Evolutionary conservation across 2,888 invertebrate genomes (phyloP).

Genomic region (Hydroisotoma schaefferi): DNA sequence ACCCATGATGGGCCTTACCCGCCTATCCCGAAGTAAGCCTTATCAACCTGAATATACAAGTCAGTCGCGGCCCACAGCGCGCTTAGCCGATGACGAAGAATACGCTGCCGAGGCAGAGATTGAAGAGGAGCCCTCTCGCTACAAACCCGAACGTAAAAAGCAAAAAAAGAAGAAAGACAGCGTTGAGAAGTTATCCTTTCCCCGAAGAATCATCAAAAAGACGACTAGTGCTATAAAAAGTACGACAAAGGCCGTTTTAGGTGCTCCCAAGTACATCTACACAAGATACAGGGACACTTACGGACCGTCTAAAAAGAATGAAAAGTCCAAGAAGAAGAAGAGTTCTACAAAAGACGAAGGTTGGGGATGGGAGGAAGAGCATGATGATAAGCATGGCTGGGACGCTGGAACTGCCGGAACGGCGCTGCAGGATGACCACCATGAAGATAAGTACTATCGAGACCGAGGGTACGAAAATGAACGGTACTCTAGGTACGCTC

Average conservation of each 20-base stretch:
- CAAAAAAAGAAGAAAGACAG: neutral
- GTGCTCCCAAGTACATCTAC: conserved; percentile 31
- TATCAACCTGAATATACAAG: too few species aligned
- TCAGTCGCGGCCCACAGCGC: too few species aligned
- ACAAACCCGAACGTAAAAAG: neutral
- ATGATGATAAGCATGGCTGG: neutral
- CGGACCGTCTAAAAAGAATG: neutral
- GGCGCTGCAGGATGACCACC: neutral
- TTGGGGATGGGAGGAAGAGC: neutral
- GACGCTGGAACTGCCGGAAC: neutral
- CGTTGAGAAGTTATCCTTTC: neutral
- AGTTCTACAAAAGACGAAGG: neutral
- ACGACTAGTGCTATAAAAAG: conserved; percentile 16
- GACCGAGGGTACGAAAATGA: neutral
- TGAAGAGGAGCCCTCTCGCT: neutral
- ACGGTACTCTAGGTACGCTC: neutral
- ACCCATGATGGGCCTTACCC: neutral
- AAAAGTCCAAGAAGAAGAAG: neutral
- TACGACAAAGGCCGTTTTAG: conserved; percentile 27
- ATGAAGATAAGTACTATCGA: neutral
- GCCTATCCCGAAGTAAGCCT: too few species aligned
- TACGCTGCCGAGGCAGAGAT: neutral
- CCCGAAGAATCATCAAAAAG: neutral
- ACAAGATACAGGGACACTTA: conserved; percentile 28
- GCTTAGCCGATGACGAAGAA: neutral